phyloP scores from a whole-genome alignment of 2,113 vertebrate genomes.

The Pangasianodon gigas region DNA sequence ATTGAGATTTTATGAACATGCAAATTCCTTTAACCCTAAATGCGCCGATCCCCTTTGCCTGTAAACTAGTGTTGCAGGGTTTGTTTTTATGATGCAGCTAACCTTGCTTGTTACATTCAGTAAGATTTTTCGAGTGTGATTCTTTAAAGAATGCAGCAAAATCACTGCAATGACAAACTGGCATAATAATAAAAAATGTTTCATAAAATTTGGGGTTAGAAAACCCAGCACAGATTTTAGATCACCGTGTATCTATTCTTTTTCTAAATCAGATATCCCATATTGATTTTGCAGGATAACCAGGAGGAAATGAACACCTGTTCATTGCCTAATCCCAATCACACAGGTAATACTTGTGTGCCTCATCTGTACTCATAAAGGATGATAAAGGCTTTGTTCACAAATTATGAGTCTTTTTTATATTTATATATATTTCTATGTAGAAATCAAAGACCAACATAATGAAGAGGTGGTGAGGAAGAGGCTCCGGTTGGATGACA shows the following conservation, averaged over 20 bases:
- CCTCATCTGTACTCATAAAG: background rate
- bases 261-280: background rate
- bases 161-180: too few species aligned
- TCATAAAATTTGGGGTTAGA: background rate
- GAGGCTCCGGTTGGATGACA: constrained; percentile 23
- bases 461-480: constrained; percentile 27
- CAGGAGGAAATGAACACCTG: constrained; percentile 4
- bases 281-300: constrained; percentile 9
- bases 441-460: background rate
- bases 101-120: background rate
- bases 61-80: background rate
- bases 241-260: background rate
- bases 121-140: background rate
- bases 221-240: background rate
- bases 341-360: constrained; percentile 17
- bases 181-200: background rate
- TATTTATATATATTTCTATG: background rate
- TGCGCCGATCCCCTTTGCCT: background rate
- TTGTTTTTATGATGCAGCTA: background rate
- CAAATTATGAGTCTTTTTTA: background rate
- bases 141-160: too few species aligned
- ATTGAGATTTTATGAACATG: background rate
- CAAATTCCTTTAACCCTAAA: background rate
- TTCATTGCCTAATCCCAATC: background rate
- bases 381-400: background rate